These are phyloP conservation scores for Ichneumoninae sp. DNA, from an alignment of 2,888 invertebrate species.

Conservation along the genomic window DNA sequence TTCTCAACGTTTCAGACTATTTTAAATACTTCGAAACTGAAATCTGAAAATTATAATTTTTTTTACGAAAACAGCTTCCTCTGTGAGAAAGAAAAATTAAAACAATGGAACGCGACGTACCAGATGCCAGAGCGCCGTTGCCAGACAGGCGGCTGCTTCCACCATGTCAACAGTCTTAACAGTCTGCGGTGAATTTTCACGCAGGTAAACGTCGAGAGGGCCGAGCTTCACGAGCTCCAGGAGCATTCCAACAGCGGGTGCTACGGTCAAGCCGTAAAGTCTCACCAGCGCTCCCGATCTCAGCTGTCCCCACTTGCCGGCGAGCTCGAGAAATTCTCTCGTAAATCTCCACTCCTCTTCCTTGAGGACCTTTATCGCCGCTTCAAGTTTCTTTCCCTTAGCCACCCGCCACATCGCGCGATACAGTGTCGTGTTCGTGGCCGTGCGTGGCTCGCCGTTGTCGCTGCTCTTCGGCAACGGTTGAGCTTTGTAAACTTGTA, in stretches of 20 bases:
- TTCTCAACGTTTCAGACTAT: no score
- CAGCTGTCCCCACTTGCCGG: slow-evolving; percentile 92
- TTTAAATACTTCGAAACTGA: no score
- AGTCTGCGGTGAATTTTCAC: slow-evolving; percentile 82
- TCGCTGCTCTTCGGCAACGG: slow-evolving; percentile 77
- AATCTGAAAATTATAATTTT: no score
- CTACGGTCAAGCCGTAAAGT: slow-evolving; percentile 91
- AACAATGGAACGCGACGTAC: slow-evolving; percentile 84
- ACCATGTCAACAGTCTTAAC: slow-evolving; percentile 90
- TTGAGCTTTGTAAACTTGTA: slow-evolving; percentile 89
- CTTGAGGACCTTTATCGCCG: slow-evolving; percentile 92
- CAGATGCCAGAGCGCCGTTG: slow-evolving; percentile 94
- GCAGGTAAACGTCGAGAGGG: slow-evolving; percentile 90
- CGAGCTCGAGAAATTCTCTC: slow-evolving; percentile 91
- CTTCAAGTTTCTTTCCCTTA: slow-evolving; percentile 91
- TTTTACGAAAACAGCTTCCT: no score
- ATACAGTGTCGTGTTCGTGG: slow-evolving; percentile 83
- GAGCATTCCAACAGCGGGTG: slow-evolving; percentile 92
- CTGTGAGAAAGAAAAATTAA: not conserved
- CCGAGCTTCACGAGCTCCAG: slow-evolving; percentile 93
- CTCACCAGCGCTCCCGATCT: slow-evolving; percentile 91
- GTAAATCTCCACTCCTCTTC: slow-evolving; percentile 85
- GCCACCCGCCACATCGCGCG: slow-evolving; percentile 92
- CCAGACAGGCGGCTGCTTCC: slow-evolving; percentile 92
- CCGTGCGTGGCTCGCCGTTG: slow-evolving; percentile 64